These are phyloP conservation scores for Cotesia glomerata DNA, from an alignment of 1,140 invertebrate species.

Conservation along the genomic window DNA sequence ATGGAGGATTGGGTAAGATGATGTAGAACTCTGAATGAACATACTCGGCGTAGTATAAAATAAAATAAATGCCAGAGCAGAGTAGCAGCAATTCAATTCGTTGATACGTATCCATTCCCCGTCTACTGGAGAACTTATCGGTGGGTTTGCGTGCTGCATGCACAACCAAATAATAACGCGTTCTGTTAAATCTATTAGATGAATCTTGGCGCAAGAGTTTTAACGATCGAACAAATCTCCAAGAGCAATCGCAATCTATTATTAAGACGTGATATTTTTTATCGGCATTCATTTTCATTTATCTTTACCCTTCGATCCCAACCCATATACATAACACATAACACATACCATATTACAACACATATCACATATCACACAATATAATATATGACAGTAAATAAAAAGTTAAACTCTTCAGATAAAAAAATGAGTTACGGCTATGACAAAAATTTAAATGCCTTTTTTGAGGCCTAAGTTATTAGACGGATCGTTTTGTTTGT, in stretches of 20 bases:
- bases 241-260: neutral
- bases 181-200: constrained; percentile 55
- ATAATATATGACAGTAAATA: too few relatives aligned
- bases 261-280: neutral
- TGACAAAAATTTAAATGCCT: too few relatives aligned
- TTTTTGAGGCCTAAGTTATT: too few relatives aligned
- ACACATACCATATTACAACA: too few relatives aligned
- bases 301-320: too few relatives aligned
- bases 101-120: constrained; percentile 27
- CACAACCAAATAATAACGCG: constrained; percentile 56
- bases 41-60: neutral
- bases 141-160: constrained; percentile 53
- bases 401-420: too few relatives aligned
- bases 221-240: constrained; percentile 47
- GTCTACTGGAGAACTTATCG: constrained; percentile 39
- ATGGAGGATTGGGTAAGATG: neutral
- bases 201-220: constrained; percentile 44
- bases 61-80: constrained; percentile 21
- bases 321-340: too few relatives aligned
- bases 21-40: constrained; percentile 8
- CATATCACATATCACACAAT: too few relatives aligned
- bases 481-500: too few relatives aligned
- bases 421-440: too few relatives aligned
- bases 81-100: constrained; percentile 48
- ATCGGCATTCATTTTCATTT: constrained; percentile 1